Evolutionary conservation across 2,888 invertebrate genomes (phyloP).

Genomic region (Lithodes maja): DNA sequence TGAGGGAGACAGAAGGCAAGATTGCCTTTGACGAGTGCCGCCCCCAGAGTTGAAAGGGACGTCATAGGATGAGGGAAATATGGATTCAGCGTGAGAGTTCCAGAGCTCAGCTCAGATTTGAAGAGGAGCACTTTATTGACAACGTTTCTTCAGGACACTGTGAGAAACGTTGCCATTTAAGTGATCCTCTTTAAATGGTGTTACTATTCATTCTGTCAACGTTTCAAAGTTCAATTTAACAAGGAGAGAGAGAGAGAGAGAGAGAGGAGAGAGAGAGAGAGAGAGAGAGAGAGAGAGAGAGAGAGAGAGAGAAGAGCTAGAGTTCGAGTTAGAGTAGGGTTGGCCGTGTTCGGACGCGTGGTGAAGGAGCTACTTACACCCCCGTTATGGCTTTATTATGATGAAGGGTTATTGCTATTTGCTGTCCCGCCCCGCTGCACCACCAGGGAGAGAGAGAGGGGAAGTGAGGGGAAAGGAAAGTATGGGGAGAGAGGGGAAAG

Average conservation of each 20-base stretch:
- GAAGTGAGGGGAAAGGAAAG: constrained; percentile 18
- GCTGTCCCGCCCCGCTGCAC: constrained; percentile 6
- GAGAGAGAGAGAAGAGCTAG: constrained; percentile 28
- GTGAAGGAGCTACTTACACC: constrained; percentile 30
- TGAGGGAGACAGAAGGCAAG: too few species aligned
- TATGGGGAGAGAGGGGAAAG: not conserved
- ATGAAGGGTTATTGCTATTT: constrained; percentile 47
- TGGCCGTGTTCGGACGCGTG: not conserved
- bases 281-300: constrained; percentile 13
- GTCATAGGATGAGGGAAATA: too few species aligned
- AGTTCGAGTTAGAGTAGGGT: not conserved
- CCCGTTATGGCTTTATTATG: constrained; percentile 37
- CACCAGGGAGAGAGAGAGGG: not conserved
- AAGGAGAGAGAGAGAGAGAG: not conserved
- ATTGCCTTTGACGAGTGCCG: too few species aligned
- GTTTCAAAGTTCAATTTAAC: too few species aligned
- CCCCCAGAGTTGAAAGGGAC: too few species aligned
- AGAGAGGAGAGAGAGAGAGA: constrained; percentile 4
- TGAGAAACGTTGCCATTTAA: too few species aligned
- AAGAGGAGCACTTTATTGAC: too few species aligned
- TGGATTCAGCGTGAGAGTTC: too few species aligned
- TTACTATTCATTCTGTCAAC: too few species aligned
- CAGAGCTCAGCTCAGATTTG: too few species aligned
- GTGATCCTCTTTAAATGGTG: too few species aligned
- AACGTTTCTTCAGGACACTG: too few species aligned